Evolutionary conservation across 2,113 vertebrate species (phyloP), one percentile per base, ranked within the genome.

Genomic region (Lepisosteus osseus): DNA sequence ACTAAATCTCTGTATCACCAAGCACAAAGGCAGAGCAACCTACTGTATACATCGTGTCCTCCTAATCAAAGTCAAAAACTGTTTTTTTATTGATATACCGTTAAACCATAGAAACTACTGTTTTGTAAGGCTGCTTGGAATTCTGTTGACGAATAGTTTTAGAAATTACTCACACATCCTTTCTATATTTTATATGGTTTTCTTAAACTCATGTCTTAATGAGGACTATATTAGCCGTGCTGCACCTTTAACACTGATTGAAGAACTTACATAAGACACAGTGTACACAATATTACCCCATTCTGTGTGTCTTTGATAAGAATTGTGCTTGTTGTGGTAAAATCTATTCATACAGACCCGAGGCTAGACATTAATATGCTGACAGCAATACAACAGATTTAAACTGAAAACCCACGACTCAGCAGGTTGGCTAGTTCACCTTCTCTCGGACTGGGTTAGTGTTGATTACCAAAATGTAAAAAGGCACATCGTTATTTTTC

Each of bases 361-460:
- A 56, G 70, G 61, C 47, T 29, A 56, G 74, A 64, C 44, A 29
- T 56, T 68, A n/a, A 68, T 47, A 61, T 51, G 65, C 78, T 74
- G 69, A 82, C 64, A 14, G 44, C 59, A 54, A 59, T 3, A 74
- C 74, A 65, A 59, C 74, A 78, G 77, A 86, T 83, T 68, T 73
- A 71, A 81, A 82, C 78, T 77, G 81, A 83, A 82, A 80, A 84
- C 74, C 61, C 65, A 62, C 14, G 69, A 76, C 82, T 72, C 67
- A 55, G 63, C 68, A 71, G 68, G 75, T 70, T 44, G 72, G 65
- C 64, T 54, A 70, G 72, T 42, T 73, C 75, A 76, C 77, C 76
- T 73, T 77, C 69, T 7, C 71, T 85, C 82, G 69, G 65, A 57
- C 15, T 55, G 61, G 75, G 77, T 82, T 77, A 78, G 71, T 6